A percentile compares a stretch with the other conserved stretches of the same genome.
Evolutionary conservation across 2,797 vertebrate genomes (phyloP).

Genomic region (Pelodytes ibericus): DNA sequence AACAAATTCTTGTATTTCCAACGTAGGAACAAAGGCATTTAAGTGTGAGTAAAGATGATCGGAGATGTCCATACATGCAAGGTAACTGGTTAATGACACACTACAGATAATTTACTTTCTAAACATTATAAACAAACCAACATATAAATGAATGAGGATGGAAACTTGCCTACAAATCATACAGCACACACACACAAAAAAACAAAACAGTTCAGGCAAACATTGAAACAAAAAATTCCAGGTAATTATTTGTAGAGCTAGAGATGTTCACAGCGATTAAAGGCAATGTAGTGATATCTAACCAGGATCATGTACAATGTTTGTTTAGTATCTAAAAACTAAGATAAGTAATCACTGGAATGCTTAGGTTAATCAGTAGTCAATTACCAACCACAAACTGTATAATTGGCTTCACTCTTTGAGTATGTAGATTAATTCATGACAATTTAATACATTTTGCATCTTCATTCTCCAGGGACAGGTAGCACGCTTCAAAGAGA

Average conservation of each 20-base stretch:
- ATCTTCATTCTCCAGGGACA: constrained; percentile 33
- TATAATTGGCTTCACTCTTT: constrained; percentile 46
- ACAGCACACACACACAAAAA: background rate
- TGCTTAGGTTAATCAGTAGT: constrained; percentile 54
- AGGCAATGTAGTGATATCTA: constrained; percentile 13
- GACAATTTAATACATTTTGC: constrained; percentile 53
- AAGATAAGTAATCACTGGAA: constrained; percentile 51
- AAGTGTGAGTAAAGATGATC: no score
- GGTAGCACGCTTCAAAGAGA: constrained; percentile 26
- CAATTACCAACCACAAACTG: constrained; percentile 52
- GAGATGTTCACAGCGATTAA: background rate
- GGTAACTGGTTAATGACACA: background rate
- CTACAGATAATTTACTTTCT: background rate
- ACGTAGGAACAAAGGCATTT: no score
- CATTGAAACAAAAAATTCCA: no score
- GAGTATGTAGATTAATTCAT: constrained; percentile 54
- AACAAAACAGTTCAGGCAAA: background rate
- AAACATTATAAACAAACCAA: background rate
- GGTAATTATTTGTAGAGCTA: background rate
- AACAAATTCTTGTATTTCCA: no score
- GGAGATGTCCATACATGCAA: no score
- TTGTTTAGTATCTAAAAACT: constrained; percentile 51
- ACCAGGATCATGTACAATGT: constrained; percentile 27
- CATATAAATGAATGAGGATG: background rate
- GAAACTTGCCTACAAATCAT: background rate